Percentiles rank a stretch among this genome's conserved stretches.
phyloP scores from a whole-genome alignment of 2,888 invertebrate genomes.

The Rhagium mordax region DNA sequence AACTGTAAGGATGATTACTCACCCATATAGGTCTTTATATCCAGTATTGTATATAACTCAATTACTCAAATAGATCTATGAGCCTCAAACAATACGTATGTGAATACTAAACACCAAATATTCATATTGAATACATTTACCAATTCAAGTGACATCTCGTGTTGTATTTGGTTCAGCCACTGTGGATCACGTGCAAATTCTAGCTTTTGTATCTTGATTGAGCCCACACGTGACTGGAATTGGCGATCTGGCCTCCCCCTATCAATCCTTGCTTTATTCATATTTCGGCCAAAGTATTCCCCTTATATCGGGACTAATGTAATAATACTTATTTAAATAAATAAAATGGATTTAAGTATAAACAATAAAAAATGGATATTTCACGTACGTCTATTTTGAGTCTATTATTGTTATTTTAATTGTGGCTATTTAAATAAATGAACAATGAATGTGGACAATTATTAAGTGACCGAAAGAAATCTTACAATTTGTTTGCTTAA shows the following conservation, averaged over 20 bases:
- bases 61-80: slow-evolving; percentile 54
- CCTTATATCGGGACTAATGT: neutral
- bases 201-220: slow-evolving; percentile 69
- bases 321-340: slow-evolving; percentile 2
- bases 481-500: no score
- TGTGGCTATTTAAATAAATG: no score
- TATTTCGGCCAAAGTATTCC: slow-evolving; percentile 42
- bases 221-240: slow-evolving; percentile 64
- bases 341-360: neutral
- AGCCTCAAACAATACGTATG: slow-evolving; percentile 55
- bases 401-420: no score
- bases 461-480: no score
- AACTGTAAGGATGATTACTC: neutral
- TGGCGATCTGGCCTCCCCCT: slow-evolving; percentile 56
- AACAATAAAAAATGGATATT: neutral
- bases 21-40: slow-evolving; percentile 5
- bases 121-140: slow-evolving; percentile 56
- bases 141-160: slow-evolving; percentile 57
- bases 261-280: slow-evolving; percentile 60
- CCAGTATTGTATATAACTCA: slow-evolving; percentile 46
- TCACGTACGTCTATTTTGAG: no score
- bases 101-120: slow-evolving; percentile 59
- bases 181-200: slow-evolving; percentile 69
- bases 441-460: no score
- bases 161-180: slow-evolving; percentile 62